These are phyloP conservation scores for Drosophila willistoni DNA, from an alignment of 1,140 invertebrate genomes.

Conservation along the genomic window DNA sequence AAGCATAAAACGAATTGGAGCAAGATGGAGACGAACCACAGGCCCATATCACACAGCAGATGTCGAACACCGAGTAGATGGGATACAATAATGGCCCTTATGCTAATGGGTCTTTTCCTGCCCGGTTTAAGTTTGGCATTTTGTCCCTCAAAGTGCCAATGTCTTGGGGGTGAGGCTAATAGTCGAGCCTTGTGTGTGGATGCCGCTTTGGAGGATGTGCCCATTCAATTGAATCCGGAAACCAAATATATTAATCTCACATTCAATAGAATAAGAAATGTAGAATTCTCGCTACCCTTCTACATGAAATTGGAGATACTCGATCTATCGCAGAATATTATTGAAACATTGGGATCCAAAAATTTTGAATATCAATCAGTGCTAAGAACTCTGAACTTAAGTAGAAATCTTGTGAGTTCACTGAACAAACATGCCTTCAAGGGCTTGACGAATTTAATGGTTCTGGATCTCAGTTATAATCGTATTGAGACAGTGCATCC, in stretches of 20 bases:
- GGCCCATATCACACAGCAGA: slow-evolving; percentile 35
- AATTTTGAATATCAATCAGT: slow-evolving; percentile 91
- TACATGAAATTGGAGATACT: slow-evolving; percentile 91
- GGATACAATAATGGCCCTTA: slow-evolving; percentile 21
- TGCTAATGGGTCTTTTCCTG: slow-evolving; percentile 45
- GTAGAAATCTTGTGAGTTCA: slow-evolving; percentile 88
- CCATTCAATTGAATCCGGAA: slow-evolving; percentile 94
- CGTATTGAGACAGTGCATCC: slow-evolving; percentile 88
- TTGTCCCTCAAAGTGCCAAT: slow-evolving; percentile 91
- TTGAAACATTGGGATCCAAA: slow-evolving; percentile 89
- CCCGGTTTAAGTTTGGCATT: slow-evolving; percentile 84
- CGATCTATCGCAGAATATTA: slow-evolving; percentile 91
- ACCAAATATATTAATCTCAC: slow-evolving; percentile 90
- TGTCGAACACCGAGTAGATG: slow-evolving; percentile 24
- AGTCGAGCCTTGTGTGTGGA: slow-evolving; percentile 89
- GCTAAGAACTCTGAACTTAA: slow-evolving; percentile 89
- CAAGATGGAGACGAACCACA: slow-evolving; percentile 6
- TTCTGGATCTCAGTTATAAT: slow-evolving; percentile 91
- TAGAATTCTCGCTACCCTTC: slow-evolving; percentile 89
- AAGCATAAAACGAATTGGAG: not conserved
- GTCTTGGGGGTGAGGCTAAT: slow-evolving; percentile 88
- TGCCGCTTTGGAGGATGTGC: slow-evolving; percentile 91
- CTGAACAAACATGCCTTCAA: slow-evolving; percentile 90
- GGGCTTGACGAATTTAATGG: slow-evolving; percentile 87
- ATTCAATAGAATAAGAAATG: slow-evolving; percentile 88